Percentiles rank a stretch among this genome's conserved stretches.
phyloP scores from a whole-genome alignment of 2,113 vertebrate species.

The human region DNA sequence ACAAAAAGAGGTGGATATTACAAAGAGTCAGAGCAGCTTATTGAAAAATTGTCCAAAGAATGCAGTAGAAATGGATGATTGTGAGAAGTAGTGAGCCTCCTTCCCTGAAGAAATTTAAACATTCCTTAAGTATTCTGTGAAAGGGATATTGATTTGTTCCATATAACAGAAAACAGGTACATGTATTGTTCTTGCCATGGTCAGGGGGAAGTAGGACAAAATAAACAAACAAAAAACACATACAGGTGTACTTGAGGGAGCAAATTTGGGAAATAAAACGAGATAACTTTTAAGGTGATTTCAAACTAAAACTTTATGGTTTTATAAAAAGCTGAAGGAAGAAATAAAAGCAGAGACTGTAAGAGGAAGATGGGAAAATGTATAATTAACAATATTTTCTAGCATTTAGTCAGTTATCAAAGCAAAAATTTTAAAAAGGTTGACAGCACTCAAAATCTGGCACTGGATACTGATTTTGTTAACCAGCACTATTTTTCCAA shows the following conservation, averaged over 20 bases:
- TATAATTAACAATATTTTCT: not conserved
- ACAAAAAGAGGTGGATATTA: not conserved
- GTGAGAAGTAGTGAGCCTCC: not conserved
- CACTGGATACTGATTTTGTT: not conserved
- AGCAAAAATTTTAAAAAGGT: conserved; percentile 11
- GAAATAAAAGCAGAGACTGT: conserved; percentile 4
- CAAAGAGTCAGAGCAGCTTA: not conserved
- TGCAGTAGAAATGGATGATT: not conserved
- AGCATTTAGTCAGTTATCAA: conserved; percentile 24
- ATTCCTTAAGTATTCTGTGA: not conserved
- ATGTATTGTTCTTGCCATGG: no score
- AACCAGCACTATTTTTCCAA: not conserved
- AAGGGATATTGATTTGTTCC: not conserved
- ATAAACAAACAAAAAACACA: not conserved
- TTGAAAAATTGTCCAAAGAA: not conserved
- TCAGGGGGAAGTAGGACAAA: no score
- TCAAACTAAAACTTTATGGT: not conserved
- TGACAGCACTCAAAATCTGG: not conserved
- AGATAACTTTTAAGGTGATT: conserved; percentile 3
- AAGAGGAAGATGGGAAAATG: not conserved
- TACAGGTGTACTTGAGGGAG: not conserved
- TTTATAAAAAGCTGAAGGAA: not conserved
- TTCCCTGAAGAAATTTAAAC: not conserved
- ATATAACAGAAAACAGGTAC: not conserved
- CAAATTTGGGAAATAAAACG: not conserved